These are phyloP conservation scores for Macrochelys suwanniensis DNA, from an alignment of 2,797 vertebrate species.

Conservation along the genomic window DNA sequence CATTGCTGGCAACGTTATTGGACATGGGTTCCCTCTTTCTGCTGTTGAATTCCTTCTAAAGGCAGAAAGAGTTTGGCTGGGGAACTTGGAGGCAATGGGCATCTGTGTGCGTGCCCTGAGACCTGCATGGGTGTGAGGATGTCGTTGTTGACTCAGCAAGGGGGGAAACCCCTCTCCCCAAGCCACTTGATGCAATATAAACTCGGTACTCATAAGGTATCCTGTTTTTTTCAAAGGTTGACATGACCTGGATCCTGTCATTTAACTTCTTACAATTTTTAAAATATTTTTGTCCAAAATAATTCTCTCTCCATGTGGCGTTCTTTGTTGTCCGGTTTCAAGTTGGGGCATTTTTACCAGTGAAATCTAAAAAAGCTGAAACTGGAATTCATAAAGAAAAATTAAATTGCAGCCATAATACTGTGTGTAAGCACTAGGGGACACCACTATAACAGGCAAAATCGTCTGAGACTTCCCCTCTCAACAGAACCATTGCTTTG, in stretches of 20 bases:
- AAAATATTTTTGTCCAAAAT: not conserved
- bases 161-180: not conserved
- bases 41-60: not conserved
- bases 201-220: not conserved
- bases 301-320: not conserved
- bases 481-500: not conserved
- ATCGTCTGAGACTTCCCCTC: not conserved
- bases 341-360: not conserved
- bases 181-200: not conserved
- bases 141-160: not conserved
- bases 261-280: not conserved
- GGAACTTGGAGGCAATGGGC: not conserved
- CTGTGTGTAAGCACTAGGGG: constrained; percentile 66
- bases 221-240: not conserved
- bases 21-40: not conserved
- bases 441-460: constrained; percentile 35
- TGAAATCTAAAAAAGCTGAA: not conserved
- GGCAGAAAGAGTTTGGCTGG: not conserved
- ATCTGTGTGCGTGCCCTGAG: not conserved
- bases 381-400: not conserved
- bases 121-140: not conserved
- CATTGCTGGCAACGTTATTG: not conserved
- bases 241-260: not conserved
- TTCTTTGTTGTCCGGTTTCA: not conserved
- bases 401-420: not conserved